Percentiles rank a stretch among this genome's conserved stretches.
Evolutionary conservation across 2,113 vertebrate genomes (phyloP).

Genomic region (western clawed frog (Xenopus tropicalis)): UCB_Xtro_10.0 CM004452.2:42186501-42187000

Average conservation of each 20-base stretch:
- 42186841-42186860: too few relatives aligned
- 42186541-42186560: conserved; percentile 17
- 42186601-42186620: conserved; percentile 44
- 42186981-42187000: too few relatives aligned
- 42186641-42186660: conserved; percentile 23
- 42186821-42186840: too few relatives aligned
- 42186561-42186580: conserved; percentile 16
- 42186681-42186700: conserved; percentile 32
- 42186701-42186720: conserved; percentile 40
- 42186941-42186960: too few relatives aligned
- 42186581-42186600: conserved; percentile 29
- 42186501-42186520: too few relatives aligned
- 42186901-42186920: too few relatives aligned
- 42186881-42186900: too few relatives aligned
- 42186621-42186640: conserved; percentile 38
- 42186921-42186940: too few relatives aligned
- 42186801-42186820: too few relatives aligned
- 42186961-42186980: too few relatives aligned
- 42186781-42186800: conserved; percentile 1
- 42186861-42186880: too few relatives aligned
- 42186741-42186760: conserved; percentile 7
- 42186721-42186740: conserved; percentile 27
- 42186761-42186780: conserved; percentile 6
- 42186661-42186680: conserved; percentile 25
- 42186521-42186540: conserved; percentile 14